Conservation (phyloP, 2,797 vertebrate species). For the Sebastes miniatus region DNA sequence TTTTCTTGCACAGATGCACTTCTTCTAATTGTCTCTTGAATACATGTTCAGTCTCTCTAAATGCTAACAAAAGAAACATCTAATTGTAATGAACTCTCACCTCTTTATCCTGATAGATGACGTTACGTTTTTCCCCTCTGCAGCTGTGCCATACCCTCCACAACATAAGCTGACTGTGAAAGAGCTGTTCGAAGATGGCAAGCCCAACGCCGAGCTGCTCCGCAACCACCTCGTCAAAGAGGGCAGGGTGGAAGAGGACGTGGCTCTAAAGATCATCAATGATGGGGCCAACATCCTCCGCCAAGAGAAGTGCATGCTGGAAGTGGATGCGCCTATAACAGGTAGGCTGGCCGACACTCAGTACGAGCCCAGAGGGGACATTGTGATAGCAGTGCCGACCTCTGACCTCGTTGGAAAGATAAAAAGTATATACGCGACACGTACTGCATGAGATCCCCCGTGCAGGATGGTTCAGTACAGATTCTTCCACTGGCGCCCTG, state of each 20-base stretch:
- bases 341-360: constrained; percentile 74
- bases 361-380: not conserved
- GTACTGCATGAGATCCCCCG: not conserved
- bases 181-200: constrained; percentile 92
- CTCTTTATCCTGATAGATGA: not conserved
- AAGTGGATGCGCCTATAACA: constrained; percentile 96
- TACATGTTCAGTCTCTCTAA: not conserved
- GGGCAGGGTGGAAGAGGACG: constrained; percentile 93
- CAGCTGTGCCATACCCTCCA: constrained; percentile 96
- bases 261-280: constrained; percentile 93
- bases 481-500: too few species aligned
- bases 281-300: constrained; percentile 94
- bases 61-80: not conserved
- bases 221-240: constrained; percentile 95
- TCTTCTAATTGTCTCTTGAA: not conserved
- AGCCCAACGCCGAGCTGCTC: constrained; percentile 91
- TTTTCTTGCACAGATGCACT: not conserved
- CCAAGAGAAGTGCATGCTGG: constrained; percentile 97
- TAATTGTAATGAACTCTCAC: not conserved
- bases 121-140: not conserved
- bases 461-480: not conserved
- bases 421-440: not conserved
- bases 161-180: constrained; percentile 91
- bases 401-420: not conserved
- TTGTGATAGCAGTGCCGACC: too few species aligned